These are phyloP conservation scores for Drosophila lutescens DNA, from an alignment of 2,888 invertebrate species.

Conservation along the genomic window DNA sequence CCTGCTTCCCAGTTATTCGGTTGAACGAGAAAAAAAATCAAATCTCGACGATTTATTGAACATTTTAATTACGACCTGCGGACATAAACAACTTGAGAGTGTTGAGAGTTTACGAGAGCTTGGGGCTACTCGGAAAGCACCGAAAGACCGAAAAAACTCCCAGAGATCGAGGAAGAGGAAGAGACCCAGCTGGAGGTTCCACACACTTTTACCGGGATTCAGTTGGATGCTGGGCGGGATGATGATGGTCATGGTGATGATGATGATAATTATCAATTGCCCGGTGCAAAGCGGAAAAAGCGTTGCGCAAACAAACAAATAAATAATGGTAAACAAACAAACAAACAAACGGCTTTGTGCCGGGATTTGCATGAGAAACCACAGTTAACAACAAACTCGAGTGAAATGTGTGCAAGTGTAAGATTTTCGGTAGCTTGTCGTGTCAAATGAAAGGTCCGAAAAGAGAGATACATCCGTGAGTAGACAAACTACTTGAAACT, in stretches of 20 bases:
- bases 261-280: conserved; percentile 63
- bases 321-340: conserved; percentile 48
- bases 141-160: conserved; percentile 3
- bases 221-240: conserved; percentile 16
- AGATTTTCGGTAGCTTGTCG: conserved; percentile 67
- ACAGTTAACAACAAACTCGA: conserved; percentile 59
- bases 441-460: conserved; percentile 32
- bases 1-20: background rate
- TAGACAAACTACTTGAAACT: conserved; percentile 73
- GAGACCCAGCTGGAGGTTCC: conserved; percentile 34
- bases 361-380: conserved; percentile 76
- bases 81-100: conserved; percentile 51
- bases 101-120: conserved; percentile 34
- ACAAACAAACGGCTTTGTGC: conserved; percentile 43
- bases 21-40: conserved; percentile 1
- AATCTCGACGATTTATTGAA: conserved; percentile 61
- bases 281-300: conserved; percentile 67
- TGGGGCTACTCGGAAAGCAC: conserved; percentile 30
- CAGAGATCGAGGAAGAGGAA: conserved; percentile 17
- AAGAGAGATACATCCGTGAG: conserved; percentile 51
- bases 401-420: conserved; percentile 56
- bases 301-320: conserved; percentile 58
- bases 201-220: conserved; percentile 39
- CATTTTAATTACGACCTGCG: conserved; percentile 71
- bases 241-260: conserved; percentile 20